Evolutionary conservation across 2,797 vertebrate species (phyloP), one percentile per base, ranked within the genome.

Genomic region (Pseudochaenichthys georgianus): DNA sequence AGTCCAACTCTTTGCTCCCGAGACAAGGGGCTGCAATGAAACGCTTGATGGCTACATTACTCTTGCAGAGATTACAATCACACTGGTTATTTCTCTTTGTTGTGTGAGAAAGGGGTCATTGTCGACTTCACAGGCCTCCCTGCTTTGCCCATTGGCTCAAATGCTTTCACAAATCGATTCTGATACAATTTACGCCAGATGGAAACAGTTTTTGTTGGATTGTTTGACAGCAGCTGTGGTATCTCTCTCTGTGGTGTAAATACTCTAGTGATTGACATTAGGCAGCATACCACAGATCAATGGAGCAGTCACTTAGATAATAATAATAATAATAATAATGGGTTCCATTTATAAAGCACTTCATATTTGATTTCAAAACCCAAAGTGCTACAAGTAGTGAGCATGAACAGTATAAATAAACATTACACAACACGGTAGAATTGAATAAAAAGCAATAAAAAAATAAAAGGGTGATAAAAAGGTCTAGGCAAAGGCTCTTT

Each of bases 61-160:
- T 87, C 78, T 82, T 71, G 38, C 83, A 83, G 79, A 84, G 83
- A 91, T 88, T 87, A 73, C 74, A 90, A 92, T 90, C 84, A 87
- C 79, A 57, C 17, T 47, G 53, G 73, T 75, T 70, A 77, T 86
- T 91, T 87, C 69, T 77, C 59, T 85, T 78, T 87, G 73, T 84
- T 85, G 80, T 87, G 78, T 83, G 79, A 84, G 74, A 79, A 84
- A 70, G 55, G 53, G 67, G 12, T 52, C 57, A 83, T 83, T 82
- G 82, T 77, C 61, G 52, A 80, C 65, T 71, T 80, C 73, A 73
- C 73, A 75, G 57, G 48, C 70, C 69, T 55, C 45, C 51, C 42
- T 8, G 46, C 66, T 72, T 70, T 58, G 19, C 52, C 67, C 80
- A 42, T 51, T 72, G 46, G 28, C 73, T 54, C 9, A 41, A 42